These are phyloP conservation scores for Streblospio benedicti DNA, from an alignment of 1,140 invertebrate species.

Conservation along the genomic window DNA sequence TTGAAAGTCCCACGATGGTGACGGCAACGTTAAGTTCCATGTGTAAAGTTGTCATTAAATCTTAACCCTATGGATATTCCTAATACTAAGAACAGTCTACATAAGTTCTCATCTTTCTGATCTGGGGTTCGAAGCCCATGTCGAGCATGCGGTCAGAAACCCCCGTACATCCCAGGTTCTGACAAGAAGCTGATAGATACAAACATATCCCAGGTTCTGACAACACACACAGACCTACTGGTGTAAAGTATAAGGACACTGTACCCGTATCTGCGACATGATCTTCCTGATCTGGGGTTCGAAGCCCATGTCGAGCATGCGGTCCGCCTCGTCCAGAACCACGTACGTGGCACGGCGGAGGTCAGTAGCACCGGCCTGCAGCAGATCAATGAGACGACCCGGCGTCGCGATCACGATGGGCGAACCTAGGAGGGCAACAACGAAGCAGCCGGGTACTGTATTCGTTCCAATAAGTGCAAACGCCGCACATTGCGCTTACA, in stretches of 20 bases:
- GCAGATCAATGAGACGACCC: constrained; percentile 84
- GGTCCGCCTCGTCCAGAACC: constrained; percentile 58
- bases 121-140: constrained; percentile 99
- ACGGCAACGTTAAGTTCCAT: too few species aligned
- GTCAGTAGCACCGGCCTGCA: constrained; percentile 79
- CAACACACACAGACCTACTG: too few species aligned
- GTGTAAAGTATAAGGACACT: too few species aligned
- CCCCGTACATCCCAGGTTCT: constrained; percentile 59
- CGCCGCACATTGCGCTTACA: too few species aligned
- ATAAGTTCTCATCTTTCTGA: constrained; percentile 90
- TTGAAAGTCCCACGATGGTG: too few species aligned
- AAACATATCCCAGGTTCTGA: too few species aligned
- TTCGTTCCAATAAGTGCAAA: too few species aligned
- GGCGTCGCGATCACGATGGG: constrained; percentile 92
- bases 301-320: constrained; percentile 99
- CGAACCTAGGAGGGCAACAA: too few species aligned
- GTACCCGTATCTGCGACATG: constrained; percentile 90
- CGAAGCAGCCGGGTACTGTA: too few species aligned
- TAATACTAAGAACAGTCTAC: constrained; percentile 86
- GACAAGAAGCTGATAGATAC: constrained; percentile 51
- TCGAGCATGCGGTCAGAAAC: constrained; percentile 91
- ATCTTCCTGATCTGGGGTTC: constrained; percentile 95
- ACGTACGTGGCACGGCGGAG: constrained; percentile 62
- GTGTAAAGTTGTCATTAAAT: too few species aligned
- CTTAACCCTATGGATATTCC: too few species aligned